phyloP scores from a whole-genome alignment of 2,113 vertebrate species.

The Sardina pilchardus region DNA sequence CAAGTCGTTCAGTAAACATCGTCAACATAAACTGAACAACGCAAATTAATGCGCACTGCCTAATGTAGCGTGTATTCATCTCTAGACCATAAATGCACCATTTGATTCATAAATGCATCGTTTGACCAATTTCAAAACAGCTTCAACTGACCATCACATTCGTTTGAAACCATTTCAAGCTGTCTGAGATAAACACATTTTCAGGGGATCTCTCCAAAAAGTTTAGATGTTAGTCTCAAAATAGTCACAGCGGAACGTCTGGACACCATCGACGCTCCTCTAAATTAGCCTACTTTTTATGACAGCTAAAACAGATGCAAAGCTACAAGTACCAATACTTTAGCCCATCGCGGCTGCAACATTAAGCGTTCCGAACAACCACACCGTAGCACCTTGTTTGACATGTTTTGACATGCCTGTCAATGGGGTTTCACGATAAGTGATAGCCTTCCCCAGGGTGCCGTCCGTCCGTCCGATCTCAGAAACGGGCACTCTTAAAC shows the following conservation, averaged over 20 bases:
- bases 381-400: background rate
- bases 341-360: background rate
- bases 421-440: background rate
- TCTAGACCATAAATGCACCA: too few species aligned
- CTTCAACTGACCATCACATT: background rate
- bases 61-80: background rate
- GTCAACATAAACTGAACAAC: background rate
- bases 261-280: background rate
- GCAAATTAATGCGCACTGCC: background rate
- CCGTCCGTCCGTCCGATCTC: background rate
- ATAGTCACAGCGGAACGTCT: background rate
- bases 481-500: background rate
- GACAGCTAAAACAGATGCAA: background rate
- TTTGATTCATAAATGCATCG: too few species aligned
- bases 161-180: too few species aligned
- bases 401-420: conserved; percentile 11
- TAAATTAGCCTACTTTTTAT: background rate
- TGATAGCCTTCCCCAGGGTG: background rate
- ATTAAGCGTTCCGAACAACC: background rate
- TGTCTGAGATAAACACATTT: background rate
- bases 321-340: background rate
- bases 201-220: background rate
- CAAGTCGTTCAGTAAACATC: background rate
- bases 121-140: too few species aligned
- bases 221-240: background rate